These are phyloP conservation scores for Egretta garzetta DNA, from an alignment of 2,113 vertebrate genomes.

Conservation along the genomic window DNA sequence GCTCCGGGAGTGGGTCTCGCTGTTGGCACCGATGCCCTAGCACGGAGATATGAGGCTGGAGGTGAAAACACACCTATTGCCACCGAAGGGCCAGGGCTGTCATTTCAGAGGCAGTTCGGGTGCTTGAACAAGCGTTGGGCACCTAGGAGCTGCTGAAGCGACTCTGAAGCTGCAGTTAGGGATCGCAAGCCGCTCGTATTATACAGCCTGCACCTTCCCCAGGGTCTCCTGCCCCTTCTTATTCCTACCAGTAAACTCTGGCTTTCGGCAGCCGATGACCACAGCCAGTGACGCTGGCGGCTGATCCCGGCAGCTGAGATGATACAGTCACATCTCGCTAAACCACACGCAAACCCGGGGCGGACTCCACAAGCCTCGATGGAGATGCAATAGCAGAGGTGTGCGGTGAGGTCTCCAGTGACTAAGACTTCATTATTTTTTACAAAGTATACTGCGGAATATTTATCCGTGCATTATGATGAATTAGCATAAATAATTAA, in stretches of 20 bases:
- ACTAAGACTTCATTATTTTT: constrained; percentile 68
- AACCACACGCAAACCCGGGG: not conserved
- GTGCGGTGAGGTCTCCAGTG: constrained; percentile 40
- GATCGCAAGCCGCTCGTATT: rapidly evolving
- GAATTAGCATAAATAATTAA: constrained; percentile 72
- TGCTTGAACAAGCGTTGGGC: not conserved
- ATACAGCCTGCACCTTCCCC: not conserved
- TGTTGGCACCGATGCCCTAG: no score
- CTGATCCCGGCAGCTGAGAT: not conserved
- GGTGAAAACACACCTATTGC: not conserved
- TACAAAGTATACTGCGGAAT: constrained; percentile 59
- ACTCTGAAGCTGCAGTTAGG: rapidly evolving
- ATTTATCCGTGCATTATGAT: constrained; percentile 44
- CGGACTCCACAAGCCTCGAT: rapidly evolving
- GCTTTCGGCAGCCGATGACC: not conserved
- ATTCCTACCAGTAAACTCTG: not conserved
- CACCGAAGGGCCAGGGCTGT: not conserved
- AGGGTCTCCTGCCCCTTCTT: not conserved
- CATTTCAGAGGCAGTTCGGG: not conserved
- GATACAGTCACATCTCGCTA: rapidly evolving
- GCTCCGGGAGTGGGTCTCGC: not conserved
- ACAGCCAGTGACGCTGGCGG: rapidly evolving
- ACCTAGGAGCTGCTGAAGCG: not conserved
- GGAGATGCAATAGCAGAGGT: not conserved
- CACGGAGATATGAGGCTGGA: not conserved